Evolutionary conservation across 2,888 invertebrate genomes (phyloP), one percentile per base, ranked within the genome.

Genomic region (Isoperla grammatica): DNA sequence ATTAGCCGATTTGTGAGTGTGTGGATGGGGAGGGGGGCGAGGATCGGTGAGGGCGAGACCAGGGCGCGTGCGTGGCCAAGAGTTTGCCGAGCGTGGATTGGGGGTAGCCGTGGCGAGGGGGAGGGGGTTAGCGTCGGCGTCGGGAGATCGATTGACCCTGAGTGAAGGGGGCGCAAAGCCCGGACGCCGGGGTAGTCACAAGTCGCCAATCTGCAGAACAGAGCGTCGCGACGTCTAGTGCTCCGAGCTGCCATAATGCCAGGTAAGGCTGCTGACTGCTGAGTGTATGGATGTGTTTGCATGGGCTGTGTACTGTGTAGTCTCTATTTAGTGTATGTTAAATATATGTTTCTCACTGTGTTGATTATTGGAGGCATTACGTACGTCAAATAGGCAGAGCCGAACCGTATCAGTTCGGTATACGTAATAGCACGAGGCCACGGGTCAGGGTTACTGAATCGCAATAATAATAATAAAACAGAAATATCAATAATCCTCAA

Each of bases 101-200:
- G 53, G 50, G 53, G 39, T 35, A 9, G 35, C 37, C 19, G 5
- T 11, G 45, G n/a, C 17, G 39, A 15, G 39, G 53, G 39, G 53
- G 39, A 39, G 53, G 53, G n/a, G 53, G 37, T 39, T 37, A 37
- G 53, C 53, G 53, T 53, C 53, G 53, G 53, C 53, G 53, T 53
- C 53, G 37, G 19, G 5, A 15, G 53, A 53, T 53, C 53, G 53
- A 53, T 53, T 53, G 53, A 53, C 53, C 53, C 53, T 53, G 53
- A 37, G 12, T 53, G 20, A 20, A 53, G 37, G 53, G 53, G 50
- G 50, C 20, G 39, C 19, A 35, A 13, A n/a, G 20, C 53, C 39
- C 39, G 53, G 39, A 22, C 23, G 12, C 15, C 49, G n/a, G 49
- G 29, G 29, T 29, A 49, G 49, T 49, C 49, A 29, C 35, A 13